Evolutionary conservation across 2,888 invertebrate species (phyloP), one percentile per base, ranked within the genome.

Genomic region (Tinea trinotella): DNA sequence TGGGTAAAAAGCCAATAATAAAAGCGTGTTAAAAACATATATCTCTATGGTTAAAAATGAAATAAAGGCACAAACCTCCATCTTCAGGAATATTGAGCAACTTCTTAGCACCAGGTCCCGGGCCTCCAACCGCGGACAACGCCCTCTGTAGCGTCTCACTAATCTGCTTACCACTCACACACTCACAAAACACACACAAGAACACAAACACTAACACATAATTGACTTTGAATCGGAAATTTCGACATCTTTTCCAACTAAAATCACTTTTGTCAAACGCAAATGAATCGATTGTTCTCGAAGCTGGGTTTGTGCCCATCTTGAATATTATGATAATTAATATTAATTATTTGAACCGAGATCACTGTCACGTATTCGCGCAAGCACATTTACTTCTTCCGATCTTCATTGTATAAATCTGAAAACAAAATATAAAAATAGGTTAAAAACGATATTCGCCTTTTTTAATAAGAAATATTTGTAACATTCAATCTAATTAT

Each of bases 131-230:
- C 44, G 86, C 86, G 17, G 87, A 86, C 68, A 86, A 68, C 64
- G 87, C 87, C 65, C 86, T 65, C 71, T 87, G 87, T 62, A 87
- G 66, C 58, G 87, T 87, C 70, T 87, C 87, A 64, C 87, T 87
- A 65, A 87, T 87, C 62, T 84, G 84, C 69, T 83, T 84, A 5
- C 74, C 76, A 50, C 68, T 67, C 55, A 62, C 74, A 56, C 70
- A 67, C 60, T 68, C 68, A 54, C 67, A 68, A 24, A 66, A 59
- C 69, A 77, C 67, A 48, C 64, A 58, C 71, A 74, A 65, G 53
- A 71, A 19, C 19, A 53, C 36, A 49, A 19, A 19, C 44, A 19
- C 13, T 10, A 20, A 12, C 34, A 50, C 54, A 46, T 20, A 36
- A 9, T 30, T 20, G 9, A 15, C 12, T 18, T 30, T 20, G 9